phyloP scores from a whole-genome alignment of 2,888 invertebrate genomes.

The Hemicrepidius hirtus region DNA sequence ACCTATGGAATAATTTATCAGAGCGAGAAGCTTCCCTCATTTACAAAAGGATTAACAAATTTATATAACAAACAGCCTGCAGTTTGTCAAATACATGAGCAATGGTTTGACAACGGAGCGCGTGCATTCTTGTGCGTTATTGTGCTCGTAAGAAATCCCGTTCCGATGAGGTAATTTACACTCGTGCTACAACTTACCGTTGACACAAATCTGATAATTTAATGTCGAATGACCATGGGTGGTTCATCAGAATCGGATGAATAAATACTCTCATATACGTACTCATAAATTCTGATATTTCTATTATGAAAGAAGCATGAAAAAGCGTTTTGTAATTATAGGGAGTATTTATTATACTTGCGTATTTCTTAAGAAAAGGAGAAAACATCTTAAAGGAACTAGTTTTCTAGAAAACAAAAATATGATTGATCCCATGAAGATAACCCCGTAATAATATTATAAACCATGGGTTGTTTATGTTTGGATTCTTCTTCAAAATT shows the following conservation, averaged over 20 bases:
- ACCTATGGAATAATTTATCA: constrained; percentile 23
- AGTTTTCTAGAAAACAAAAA: no score
- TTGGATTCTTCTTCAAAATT: no score
- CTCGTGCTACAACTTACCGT: constrained; percentile 59
- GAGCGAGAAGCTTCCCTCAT: constrained; percentile 14
- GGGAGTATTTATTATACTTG: constrained; percentile 35
- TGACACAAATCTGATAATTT: constrained; percentile 63
- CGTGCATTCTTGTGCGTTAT: constrained; percentile 45
- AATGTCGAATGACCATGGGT: constrained; percentile 60
- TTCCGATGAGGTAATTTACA: constrained; percentile 61
- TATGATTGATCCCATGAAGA: no score
- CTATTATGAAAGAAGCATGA: constrained; percentile 44
- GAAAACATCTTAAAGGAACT: no score
- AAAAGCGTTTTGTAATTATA: constrained; percentile 45
- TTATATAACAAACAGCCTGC: constrained; percentile 20
- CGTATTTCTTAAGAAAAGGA: constrained; percentile 5
- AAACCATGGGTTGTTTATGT: no score
- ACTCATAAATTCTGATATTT: constrained; percentile 48
- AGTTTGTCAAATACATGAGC: constrained; percentile 42
- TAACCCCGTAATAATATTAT: no score
- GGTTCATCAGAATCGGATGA: constrained; percentile 60
- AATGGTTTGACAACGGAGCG: constrained; percentile 50
- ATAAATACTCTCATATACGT: constrained; percentile 46
- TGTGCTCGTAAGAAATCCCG: constrained; percentile 46
- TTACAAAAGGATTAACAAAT: constrained; percentile 41